Base-by-base conservation (phyloP, 2,113 vertebrate species). In the Entomyzon cyanotis region DNA sequence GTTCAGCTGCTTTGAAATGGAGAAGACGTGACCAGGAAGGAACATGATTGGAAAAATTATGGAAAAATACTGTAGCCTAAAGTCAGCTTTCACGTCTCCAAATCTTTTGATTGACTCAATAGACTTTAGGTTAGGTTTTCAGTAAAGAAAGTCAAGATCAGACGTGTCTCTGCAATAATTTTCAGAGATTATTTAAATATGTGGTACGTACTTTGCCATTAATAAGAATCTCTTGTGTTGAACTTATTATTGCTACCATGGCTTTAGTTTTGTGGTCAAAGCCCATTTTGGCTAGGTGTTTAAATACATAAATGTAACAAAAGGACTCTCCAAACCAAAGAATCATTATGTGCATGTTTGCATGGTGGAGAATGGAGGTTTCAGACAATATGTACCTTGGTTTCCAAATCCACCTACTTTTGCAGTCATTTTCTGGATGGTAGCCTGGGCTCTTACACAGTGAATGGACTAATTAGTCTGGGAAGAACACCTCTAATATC, bases 11-110 rank as follows among this genome's bases (percentile, higher is more conserved):
- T 68, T 91, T 84, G 73, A 89, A 90, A 78, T 46, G 44, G 41
- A 75, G 89, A 64, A 87, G 37, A 65, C 2, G 0, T 82, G 81
- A 68, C 69, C 3, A 2, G 62, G n/a, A 89, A 78, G 44, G n/a
- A 94, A 42, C 20, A 25, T 60, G 39, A 64, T 12, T 87, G 50
- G 70, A 85, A 83, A 79, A 89, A 44, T 77, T 39, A 47, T 88
- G 76, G 71, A 83, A 93, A 94, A 95, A 80, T 76, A 37, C 53
- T 64, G 28, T 71, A 87, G 49, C 58, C 62, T 46, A 9, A 70
- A 89, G 52, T 70, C 60, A 90, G 33, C 71, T 91, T 92, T 91
- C 53, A 92, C 91, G 77, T 64, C 31, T 78, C 50, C 0, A 3
- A 71, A 41, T 65, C 23, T 35, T 78, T 90, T 82, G 65, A 84